A percentile compares a stretch with the other conserved stretches of the same genome.
phyloP scores from a whole-genome alignment of 2,113 vertebrate species.

The Pao palembangensis region DNA sequence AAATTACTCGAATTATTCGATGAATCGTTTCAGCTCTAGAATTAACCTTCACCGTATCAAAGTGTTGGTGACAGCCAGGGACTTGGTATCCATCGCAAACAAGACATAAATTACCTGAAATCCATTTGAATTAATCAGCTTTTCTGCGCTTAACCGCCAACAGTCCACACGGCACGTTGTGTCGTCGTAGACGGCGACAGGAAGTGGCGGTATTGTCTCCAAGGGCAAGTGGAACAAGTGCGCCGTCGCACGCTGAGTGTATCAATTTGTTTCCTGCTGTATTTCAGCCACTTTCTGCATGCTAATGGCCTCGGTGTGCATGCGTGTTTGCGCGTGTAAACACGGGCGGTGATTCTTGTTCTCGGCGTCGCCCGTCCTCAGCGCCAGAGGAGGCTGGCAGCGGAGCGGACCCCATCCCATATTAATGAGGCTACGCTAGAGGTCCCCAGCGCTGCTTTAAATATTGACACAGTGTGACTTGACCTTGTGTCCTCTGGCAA shows the following conservation, averaged over 20 bases:
- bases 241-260: neutral
- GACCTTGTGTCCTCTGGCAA: constrained; percentile 62
- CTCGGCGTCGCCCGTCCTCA: constrained; percentile 1
- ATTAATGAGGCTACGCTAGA: constrained; percentile 63
- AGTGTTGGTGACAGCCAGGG: no score
- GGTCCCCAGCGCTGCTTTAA: constrained; percentile 63
- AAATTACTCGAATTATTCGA: no score
- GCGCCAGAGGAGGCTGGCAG: constrained; percentile 35
- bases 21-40: no score
- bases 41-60: no score
- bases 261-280: neutral
- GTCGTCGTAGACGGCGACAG: no score
- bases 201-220: no score
- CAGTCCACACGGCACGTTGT: no score
- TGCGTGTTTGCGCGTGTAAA: constrained; percentile 10
- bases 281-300: neutral
- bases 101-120: no score
- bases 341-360: neutral
- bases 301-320: neutral
- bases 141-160: no score
- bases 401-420: constrained; percentile 36
- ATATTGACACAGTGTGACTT: constrained; percentile 62
- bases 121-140: no score
- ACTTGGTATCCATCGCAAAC: no score
- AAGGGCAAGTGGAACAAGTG: neutral